Evolutionary conservation across 1,140 invertebrate species (phyloP).

Genomic region (Bombus difficillimus): DNA sequence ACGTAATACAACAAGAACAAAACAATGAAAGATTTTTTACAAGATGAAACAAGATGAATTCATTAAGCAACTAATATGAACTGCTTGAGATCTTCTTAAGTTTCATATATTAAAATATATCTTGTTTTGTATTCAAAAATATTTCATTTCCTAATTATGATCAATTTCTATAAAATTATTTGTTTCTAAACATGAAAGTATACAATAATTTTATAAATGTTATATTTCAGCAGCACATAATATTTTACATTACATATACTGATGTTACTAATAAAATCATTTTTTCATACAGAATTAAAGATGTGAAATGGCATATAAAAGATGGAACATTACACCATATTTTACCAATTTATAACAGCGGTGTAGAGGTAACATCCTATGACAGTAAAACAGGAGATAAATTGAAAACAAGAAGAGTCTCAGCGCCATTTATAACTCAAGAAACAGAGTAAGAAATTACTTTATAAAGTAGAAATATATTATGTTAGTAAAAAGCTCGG

Average conservation of each 20-base stretch:
- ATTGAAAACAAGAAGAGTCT: slow-evolving; percentile 84
- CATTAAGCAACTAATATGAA: not conserved
- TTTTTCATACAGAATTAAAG: slow-evolving; percentile 73
- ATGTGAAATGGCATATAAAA: slow-evolving; percentile 85
- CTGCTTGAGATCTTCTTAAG: not conserved
- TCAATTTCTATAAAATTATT: slow-evolving; percentile 10
- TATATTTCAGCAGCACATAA: slow-evolving; percentile 14
- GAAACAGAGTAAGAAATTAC: slow-evolving; percentile 81
- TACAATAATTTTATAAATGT: slow-evolving; percentile 1
- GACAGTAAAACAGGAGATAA: slow-evolving; percentile 87
- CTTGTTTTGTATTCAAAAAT: slow-evolving; percentile 12
- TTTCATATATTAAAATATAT: not conserved
- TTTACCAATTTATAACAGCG: slow-evolving; percentile 85
- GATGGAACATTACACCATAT: slow-evolving; percentile 87
- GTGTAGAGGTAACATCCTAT: slow-evolving; percentile 88
- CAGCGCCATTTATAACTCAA: slow-evolving; percentile 86
- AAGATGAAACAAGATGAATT: not conserved
- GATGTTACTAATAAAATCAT: slow-evolving; percentile 13
- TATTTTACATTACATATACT: slow-evolving; percentile 9
- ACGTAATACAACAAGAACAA: slow-evolving; percentile 9
- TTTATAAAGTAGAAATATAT: slow-evolving; percentile 7
- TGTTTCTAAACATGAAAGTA: not conserved
- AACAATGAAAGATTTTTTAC: not conserved
- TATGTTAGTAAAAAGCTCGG: not conserved
- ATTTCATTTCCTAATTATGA: not conserved